Evolutionary conservation across 2,888 invertebrate species (phyloP), one percentile per base, ranked within the genome.

Genomic region (Caenorhabditis panamensis): DNA sequence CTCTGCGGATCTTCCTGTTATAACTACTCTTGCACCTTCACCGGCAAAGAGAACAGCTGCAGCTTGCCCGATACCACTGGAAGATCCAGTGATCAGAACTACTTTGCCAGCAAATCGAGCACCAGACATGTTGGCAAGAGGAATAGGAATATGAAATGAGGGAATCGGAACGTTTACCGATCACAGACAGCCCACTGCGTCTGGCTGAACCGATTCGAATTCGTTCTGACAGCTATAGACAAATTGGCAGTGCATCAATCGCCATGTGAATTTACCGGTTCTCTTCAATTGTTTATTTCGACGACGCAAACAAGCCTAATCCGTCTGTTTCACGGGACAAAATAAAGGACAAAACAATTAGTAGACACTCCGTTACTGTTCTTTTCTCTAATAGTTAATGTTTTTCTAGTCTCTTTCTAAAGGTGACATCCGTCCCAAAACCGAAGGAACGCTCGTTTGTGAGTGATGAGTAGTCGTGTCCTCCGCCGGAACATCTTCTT

Each of bases 21-120:
- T 64, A 24, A 82, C 79, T 3, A 86, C 72, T 54, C 77, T 75
- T 0, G 82, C 82, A n/a, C 82, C 84, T 53, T 76, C 73, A 31
- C 64, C 20, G 16, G 82, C 79, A 28, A 86, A 77, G 11, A 76
- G 22, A 31, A 73, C 41, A 1, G 86, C 86, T 1, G 82, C 75
- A 0, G 78, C 81, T 51, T 78, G 47, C 24, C 86, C 86, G 61
- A 84, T 86, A 26, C 86, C 86, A 69, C 66, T 83, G 2, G 84
- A 82, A 2, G 86, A 83, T 11, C 83, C 83, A 31, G 79, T 76
- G 26, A 82, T 26, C 31, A 82, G 62, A 11, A 51, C 75, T 4
- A 71, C 75, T 58, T 82, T 82, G 18, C 79, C 82, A 44, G 62
- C 49, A 37, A 82, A 82, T 20, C 81, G 72, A 28, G 54, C 41